A percentile compares a stretch with the other conserved stretches of the same genome.
Conservation (phyloP, 2,888 invertebrate genomes). For the Protophormia terraenovae region DNA sequence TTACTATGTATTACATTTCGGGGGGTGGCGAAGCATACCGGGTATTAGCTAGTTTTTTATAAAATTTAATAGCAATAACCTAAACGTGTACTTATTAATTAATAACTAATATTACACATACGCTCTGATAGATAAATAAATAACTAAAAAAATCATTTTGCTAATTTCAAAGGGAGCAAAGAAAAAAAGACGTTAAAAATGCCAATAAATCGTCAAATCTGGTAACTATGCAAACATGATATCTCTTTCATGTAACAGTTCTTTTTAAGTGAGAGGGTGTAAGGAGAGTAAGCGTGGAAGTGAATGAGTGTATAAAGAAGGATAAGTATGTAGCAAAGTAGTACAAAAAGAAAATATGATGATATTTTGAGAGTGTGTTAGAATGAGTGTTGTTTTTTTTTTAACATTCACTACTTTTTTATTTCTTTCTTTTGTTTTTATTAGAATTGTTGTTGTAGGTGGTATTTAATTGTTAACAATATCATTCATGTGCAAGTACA, state of each 20-base stretch:
- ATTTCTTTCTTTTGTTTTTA: neutral
- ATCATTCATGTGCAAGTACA: neutral
- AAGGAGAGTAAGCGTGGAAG: neutral
- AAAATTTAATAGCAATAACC: no score
- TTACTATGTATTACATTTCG: no score
- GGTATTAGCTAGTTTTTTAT: no score
- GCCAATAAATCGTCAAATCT: no score
- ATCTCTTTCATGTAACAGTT: slow-evolving; percentile 4
- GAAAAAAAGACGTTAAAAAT: no score
- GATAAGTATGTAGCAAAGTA: neutral
- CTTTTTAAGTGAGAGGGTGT: slow-evolving; percentile 13
- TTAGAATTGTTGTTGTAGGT: neutral
- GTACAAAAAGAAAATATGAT: neutral
- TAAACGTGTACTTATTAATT: no score
- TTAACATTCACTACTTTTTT: neutral
- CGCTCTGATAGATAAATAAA: no score
- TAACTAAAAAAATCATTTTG: no score
- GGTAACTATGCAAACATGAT: neutral
- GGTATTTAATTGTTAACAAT: neutral
- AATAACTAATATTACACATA: no score
- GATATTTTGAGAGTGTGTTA: neutral
- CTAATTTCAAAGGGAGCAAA: no score
- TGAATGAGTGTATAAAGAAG: neutral
- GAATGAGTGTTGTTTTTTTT: neutral
- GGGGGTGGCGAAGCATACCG: no score